Conservation (phyloP, 2,888 invertebrate genomes). For the Ophion ventricosus region DNA sequence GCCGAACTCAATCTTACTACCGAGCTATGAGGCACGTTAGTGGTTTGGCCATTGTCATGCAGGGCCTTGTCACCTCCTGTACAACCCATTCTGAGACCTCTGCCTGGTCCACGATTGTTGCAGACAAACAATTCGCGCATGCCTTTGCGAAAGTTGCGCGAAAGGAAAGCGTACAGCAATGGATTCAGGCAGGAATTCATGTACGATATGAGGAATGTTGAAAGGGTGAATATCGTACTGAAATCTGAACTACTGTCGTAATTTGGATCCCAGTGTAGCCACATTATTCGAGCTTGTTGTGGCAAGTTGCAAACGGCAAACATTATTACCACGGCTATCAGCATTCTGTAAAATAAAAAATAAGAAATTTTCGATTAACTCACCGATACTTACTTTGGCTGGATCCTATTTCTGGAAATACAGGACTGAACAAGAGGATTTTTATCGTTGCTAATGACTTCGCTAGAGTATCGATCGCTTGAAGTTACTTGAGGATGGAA, state of each 20-base stretch:
- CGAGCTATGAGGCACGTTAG: slow-evolving; percentile 72
- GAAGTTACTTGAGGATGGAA: neutral
- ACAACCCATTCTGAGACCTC: slow-evolving; percentile 75
- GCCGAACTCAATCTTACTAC: slow-evolving; percentile 74
- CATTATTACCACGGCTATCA: slow-evolving; percentile 94
- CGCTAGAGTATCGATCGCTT: neutral
- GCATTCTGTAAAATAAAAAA: slow-evolving; percentile 86
- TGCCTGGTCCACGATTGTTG: slow-evolving; percentile 78
- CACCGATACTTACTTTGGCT: no score
- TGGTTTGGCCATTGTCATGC: slow-evolving; percentile 71
- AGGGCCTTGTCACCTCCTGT: slow-evolving; percentile 69
- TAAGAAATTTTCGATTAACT: neutral
- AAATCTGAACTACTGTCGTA: slow-evolving; percentile 84
- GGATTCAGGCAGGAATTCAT: slow-evolving; percentile 96
- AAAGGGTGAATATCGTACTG: slow-evolving; percentile 91
- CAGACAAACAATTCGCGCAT: slow-evolving; percentile 92
- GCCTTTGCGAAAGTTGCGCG: slow-evolving; percentile 92
- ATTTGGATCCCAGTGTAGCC: slow-evolving; percentile 89
- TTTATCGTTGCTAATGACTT: neutral
- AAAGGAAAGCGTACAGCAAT: slow-evolving; percentile 94
- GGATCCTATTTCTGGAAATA: neutral
- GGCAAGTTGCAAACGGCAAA: slow-evolving; percentile 96
- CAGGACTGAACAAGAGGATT: neutral
- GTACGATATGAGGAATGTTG: slow-evolving; percentile 94
- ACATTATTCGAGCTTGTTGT: slow-evolving; percentile 94